Conservation (phyloP, 2,797 vertebrate genomes). For the Hippoglossus hippoglossus region DNA sequence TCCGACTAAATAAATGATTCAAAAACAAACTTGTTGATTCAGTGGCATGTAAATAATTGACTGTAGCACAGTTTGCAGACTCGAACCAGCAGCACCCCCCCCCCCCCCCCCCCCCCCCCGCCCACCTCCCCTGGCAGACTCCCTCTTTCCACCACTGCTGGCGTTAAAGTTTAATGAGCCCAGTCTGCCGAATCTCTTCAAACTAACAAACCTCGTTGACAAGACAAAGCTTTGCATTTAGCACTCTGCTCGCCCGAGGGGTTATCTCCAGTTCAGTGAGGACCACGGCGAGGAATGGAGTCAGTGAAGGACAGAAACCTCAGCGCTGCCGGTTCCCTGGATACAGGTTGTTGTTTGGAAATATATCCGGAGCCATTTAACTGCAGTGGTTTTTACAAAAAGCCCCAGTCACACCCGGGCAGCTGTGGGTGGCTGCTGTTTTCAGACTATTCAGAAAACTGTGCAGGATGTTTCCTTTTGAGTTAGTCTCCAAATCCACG, state of each 20-base stretch:
- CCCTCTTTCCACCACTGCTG: slow-evolving; percentile 49
- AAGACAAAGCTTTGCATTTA: slow-evolving; percentile 73
- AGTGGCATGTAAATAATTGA: slow-evolving; percentile 32
- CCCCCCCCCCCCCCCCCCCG: neutral
- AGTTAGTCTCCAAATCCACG: slow-evolving; percentile 2
- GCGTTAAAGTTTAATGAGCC: slow-evolving; percentile 73
- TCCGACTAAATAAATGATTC: no score
- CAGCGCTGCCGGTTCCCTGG: slow-evolving; percentile 10
- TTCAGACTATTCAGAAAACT: slow-evolving; percentile 7
- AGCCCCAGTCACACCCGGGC: slow-evolving; percentile 37
- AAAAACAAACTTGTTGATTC: neutral
- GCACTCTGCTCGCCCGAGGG: slow-evolving; percentile 33
- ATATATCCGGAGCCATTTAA: slow-evolving; percentile 33
- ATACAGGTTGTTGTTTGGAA: slow-evolving; percentile 55
- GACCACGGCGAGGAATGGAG: slow-evolving; percentile 47
- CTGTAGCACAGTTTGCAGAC: slow-evolving; percentile 27
- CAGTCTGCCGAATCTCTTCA: slow-evolving; percentile 60
- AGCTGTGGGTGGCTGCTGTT: slow-evolving; percentile 20
- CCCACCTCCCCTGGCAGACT: slow-evolving; percentile 27
- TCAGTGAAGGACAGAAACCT: neutral
- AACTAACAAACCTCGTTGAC: slow-evolving; percentile 71
- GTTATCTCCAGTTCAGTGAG: slow-evolving; percentile 64
- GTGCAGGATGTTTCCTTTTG: neutral
- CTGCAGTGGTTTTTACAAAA: slow-evolving; percentile 32
- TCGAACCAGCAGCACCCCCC: no score